phyloP scores from a whole-genome alignment of 2,797 vertebrate species.

The Enoplosus armatus region DNA sequence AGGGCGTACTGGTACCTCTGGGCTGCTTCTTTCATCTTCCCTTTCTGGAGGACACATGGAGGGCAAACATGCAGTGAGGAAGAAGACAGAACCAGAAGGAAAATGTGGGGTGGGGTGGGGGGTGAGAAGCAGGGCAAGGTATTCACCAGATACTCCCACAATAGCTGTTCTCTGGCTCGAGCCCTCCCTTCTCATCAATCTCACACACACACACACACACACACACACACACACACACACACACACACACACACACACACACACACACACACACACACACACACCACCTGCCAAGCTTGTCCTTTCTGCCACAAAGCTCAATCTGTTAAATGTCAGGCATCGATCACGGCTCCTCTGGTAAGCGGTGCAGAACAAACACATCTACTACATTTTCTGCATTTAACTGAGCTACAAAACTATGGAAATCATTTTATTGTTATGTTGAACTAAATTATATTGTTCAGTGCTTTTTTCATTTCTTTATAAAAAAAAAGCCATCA shows the following conservation, averaged over 20 bases:
- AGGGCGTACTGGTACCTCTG: conserved; percentile 98
- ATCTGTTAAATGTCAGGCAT: conserved; percentile 79
- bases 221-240: conserved; percentile 18
- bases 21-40: conserved; percentile 99
- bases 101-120: background rate
- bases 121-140: conserved; percentile 23
- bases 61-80: conserved; percentile 56
- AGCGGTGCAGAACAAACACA: conserved; percentile 40
- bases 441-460: conserved; percentile 21
- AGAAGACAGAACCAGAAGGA: conserved; percentile 46
- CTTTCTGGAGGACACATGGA: conserved; percentile 89
- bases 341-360: conserved; percentile 63
- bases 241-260: conserved; percentile 6
- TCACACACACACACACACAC: conserved; percentile 30
- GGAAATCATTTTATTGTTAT: conserved; percentile 29
- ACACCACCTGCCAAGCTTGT: conserved; percentile 57
- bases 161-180: conserved; percentile 41
- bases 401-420: conserved; percentile 37
- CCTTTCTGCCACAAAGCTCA: conserved; percentile 66
- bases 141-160: conserved; percentile 52
- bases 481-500: conserved; percentile 26
- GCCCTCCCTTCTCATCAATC: conserved; percentile 73
- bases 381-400: conserved; percentile 51
- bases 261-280: conserved; percentile 19
- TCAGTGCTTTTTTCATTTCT: background rate